phyloP scores from a whole-genome alignment of 2,888 invertebrate species.

The Kuschelorhynchus macadamiae region DNA sequence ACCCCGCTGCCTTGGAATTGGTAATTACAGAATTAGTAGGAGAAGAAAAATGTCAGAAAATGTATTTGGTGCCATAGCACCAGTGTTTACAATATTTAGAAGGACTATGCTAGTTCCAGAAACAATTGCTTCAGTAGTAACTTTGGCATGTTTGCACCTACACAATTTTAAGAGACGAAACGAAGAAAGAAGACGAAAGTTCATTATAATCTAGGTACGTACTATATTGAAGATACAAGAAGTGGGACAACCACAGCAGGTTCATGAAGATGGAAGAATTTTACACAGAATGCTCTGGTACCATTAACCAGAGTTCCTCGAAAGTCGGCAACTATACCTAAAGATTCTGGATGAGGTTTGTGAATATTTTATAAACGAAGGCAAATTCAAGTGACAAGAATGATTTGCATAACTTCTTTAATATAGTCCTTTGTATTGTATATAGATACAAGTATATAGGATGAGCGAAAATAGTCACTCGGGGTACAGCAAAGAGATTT shows the following conservation, averaged over 20 bases:
- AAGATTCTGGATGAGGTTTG: constrained; percentile 4
- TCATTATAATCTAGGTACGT: constrained; percentile 9
- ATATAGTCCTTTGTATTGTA: too few relatives aligned
- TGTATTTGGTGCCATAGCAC: constrained; percentile 2
- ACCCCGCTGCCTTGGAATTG: too few relatives aligned
- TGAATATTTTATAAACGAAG: constrained; percentile 10
- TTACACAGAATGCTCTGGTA: background rate
- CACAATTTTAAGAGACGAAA: constrained; percentile 9
- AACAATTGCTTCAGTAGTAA: background rate
- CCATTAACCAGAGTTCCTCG: constrained; percentile 3
- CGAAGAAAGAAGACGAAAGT: background rate
- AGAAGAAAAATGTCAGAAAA: constrained; percentile 9
- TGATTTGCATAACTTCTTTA: background rate
- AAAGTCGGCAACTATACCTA: constrained; percentile 1
- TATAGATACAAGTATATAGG: too few relatives aligned
- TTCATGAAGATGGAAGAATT: constrained; percentile 8
- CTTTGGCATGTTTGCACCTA: constrained; percentile 3
- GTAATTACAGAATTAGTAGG: constrained; percentile 9
- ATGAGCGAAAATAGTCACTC: too few relatives aligned
- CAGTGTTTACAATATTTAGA: constrained; percentile 3
- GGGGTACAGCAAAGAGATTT: too few relatives aligned
- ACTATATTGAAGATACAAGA: constrained; percentile 5
- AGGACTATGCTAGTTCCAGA: background rate
- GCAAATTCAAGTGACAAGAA: constrained; percentile 8
- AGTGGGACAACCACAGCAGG: background rate